Evolutionary conservation across 2,888 invertebrate species (phyloP), one percentile per base, ranked within the genome.

Genomic region (Eupithecia insigniata): DNA sequence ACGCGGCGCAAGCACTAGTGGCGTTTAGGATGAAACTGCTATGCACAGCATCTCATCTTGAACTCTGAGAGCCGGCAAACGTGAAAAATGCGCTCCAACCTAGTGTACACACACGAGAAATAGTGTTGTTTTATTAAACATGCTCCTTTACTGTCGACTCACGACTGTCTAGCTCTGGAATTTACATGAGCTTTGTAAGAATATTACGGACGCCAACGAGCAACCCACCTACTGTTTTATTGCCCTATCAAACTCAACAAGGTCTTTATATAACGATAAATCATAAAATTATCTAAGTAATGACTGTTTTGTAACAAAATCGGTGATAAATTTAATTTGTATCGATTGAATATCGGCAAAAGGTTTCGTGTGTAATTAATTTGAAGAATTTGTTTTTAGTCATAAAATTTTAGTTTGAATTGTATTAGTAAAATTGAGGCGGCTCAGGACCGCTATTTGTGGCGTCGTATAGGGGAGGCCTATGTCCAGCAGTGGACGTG

Each of bases 191-290:
- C 76, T 75, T 68, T 72, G 75, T 78, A 74, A 74, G 73, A 78
- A 69, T 74, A 76, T 73, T 70, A 68, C 70, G 71, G 67, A 72
- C 68, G 69, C 78, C 72, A 76, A 76, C 60, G 30, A 28, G 18
- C 30, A 32, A 70, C 67, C 72, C 58, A 70, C 76, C 80, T 78
- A 80, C 80, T 80, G 81, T 85, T 88, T 88, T 87, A 87, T 85
- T 81, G 79, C 77, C 79, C 79, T 81, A 86, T 87, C 82, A 87
- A 87, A 85, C 81, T 82, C 80, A 81, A 85, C 80, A 84, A 83
- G 78, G 79, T 76, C 77, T 83, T 81, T 77, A 76, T 81, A 82
- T 82, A 83, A 84, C 81, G 80, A 83, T 85, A 84, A 85, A 84
- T 87, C 82, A 84, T 83, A 78, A 79, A 84, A 84, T 87, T 32